Base-by-base conservation (phyloP, 1,140 invertebrate genomes). In the Drosophila yakuba region DNA sequence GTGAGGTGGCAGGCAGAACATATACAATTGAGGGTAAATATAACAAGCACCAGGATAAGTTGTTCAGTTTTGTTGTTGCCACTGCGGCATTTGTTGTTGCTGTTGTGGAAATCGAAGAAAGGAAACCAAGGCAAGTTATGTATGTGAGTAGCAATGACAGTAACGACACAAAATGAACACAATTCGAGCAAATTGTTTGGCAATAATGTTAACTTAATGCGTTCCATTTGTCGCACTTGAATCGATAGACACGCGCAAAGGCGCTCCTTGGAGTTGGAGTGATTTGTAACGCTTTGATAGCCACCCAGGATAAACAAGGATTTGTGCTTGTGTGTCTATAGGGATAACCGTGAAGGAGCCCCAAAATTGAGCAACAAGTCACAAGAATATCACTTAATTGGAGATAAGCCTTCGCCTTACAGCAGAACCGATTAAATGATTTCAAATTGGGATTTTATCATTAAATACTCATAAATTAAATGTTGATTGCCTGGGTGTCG, bases 161-260 rank as follows among this genome's bases (percentile, higher is more conserved):
- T 60, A 80, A 80, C 78, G 73, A 80, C 60, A 77, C 63, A 68
- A 88, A 89, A 89, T 89, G 88, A 89, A 89, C 80, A 90, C 85
- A 80, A 80, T 89, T 80, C 44, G 51, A 89, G 74, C 84, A 90
- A 89, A 89, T 89, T 89, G 85, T 89, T 89, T 89, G 84, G 85
- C 84, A 89, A 89, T 89, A 89, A 89, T 89, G 84, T 89, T 89
- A 90, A 90, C 80, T 80, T 90, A 89, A 89, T 89, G 85, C 66
- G 80, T 89, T 89, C 85, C 84, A 89, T 88, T 89, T 89, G 79
- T 88, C 84, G 83, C 84, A 83, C 85, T 83, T 69, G 71, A 76
- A 82, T 76, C 75, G 79, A 86, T 83, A 85, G 74, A 85, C 78
- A 88, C 74, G 78, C 77, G 51, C 45, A 14, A 25, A 14, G 54